Evolutionary conservation across 2,797 vertebrate genomes (phyloP).

Genomic region (Ctenopoma kingsleyae): DNA sequence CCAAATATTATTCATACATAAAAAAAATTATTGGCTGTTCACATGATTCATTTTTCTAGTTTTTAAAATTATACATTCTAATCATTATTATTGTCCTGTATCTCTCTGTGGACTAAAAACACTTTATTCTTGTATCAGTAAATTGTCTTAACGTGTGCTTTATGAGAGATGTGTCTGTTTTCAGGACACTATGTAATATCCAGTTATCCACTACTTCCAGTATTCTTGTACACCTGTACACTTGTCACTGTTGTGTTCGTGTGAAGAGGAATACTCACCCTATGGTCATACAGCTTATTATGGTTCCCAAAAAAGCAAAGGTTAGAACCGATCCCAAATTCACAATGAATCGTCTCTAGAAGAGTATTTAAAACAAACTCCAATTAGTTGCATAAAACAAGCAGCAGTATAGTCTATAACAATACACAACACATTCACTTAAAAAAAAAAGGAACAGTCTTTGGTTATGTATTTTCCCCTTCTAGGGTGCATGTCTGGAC

Average conservation of each 20-base stretch:
- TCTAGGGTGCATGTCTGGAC: conserved; percentile 26
- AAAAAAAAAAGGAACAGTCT: not conserved
- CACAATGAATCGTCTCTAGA: conserved; percentile 87
- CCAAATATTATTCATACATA: too few relatives aligned
- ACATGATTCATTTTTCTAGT: not conserved
- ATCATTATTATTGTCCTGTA: too few relatives aligned
- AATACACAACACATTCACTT: not conserved
- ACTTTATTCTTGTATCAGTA: not conserved
- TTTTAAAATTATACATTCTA: too few relatives aligned
- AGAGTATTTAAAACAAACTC: conserved; percentile 18
- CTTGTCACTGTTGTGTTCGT: not conserved
- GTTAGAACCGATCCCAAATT: conserved; percentile 90
- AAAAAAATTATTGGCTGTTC: too few relatives aligned
- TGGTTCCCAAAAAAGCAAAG: conserved; percentile 88
- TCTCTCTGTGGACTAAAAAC: too few relatives aligned
- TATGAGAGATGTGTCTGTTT: not conserved
- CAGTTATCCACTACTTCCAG: not conserved
- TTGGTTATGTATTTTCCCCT: not conserved
- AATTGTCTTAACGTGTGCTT: too few relatives aligned
- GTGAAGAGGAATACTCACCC: conserved; percentile 82
- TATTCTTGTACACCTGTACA: too few relatives aligned
- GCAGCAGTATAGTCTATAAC: not conserved
- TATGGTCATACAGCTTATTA: conserved; percentile 87
- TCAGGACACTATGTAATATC: not conserved
- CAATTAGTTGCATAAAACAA: conserved; percentile 26